Evolutionary conservation across 2,797 vertebrate genomes (phyloP).

Genomic region (Cryptoprocta ferox): DNA sequence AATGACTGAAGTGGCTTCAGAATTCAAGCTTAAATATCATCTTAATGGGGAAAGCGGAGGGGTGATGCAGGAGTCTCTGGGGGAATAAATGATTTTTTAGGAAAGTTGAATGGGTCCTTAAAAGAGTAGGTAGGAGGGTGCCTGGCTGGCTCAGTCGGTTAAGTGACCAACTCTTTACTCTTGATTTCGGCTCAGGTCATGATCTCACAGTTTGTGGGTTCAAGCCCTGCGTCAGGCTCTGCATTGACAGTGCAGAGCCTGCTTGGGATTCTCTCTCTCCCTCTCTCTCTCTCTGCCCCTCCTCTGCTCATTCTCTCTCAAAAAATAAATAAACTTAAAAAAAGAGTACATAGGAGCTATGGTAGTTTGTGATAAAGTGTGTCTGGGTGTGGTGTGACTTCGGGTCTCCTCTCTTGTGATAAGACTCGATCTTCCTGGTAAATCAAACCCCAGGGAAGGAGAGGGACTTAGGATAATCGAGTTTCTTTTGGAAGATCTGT

Average conservation of each 20-base stretch:
- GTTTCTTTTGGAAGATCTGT: neutral
- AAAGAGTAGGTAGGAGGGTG: neutral
- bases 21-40: neutral
- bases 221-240: too few species aligned
- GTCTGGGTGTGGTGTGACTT: neutral
- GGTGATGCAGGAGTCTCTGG: too few species aligned
- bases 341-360: too few species aligned
- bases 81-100: neutral
- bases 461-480: neutral
- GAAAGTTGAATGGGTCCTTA: neutral
- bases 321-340: too few species aligned
- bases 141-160: too few species aligned
- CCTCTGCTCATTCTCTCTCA: too few species aligned
- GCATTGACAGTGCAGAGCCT: too few species aligned
- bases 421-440: neutral
- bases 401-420: neutral
- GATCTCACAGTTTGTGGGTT: too few species aligned
- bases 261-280: too few species aligned
- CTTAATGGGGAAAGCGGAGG: neutral
- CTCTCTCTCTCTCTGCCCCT: too few species aligned
- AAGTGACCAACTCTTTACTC: too few species aligned
- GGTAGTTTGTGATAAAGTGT: neutral
- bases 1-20: neutral
- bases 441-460: neutral
- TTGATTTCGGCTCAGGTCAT: too few species aligned